Percentiles rank a stretch among this genome's conserved stretches.
phyloP scores from a whole-genome alignment of 1,140 invertebrate species.

The Megalonaias nervosa region DNA sequence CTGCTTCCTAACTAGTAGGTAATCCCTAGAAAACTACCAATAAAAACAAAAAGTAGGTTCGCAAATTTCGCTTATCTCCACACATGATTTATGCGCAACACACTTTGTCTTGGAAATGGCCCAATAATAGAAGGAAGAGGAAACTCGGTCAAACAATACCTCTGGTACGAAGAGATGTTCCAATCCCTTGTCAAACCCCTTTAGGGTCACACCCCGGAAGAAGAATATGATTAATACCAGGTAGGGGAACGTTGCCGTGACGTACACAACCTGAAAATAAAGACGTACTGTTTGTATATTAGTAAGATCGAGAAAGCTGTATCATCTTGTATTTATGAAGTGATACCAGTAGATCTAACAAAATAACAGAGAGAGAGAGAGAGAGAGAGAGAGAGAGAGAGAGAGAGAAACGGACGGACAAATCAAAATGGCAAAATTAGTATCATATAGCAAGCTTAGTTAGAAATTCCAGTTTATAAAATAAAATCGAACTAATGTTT shows the following conservation, averaged over 20 bases:
- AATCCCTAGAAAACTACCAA: too few relatives aligned
- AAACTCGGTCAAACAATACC: slow-evolving; percentile 33
- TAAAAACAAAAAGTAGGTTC: too few relatives aligned
- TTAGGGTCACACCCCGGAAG: slow-evolving; percentile 91
- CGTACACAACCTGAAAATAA: slow-evolving; percentile 86
- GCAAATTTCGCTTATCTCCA: too few relatives aligned
- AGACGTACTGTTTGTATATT: not conserved
- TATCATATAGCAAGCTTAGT: not conserved
- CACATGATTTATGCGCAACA: too few relatives aligned
- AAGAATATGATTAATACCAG: slow-evolving; percentile 96
- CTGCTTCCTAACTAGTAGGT: too few relatives aligned
- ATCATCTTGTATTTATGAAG: not conserved
- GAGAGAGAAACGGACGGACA: not conserved
- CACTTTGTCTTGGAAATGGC: too few relatives aligned
- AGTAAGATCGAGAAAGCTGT: not conserved
- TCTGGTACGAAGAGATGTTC: slow-evolving; percentile 92
- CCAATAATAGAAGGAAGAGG: too few relatives aligned
- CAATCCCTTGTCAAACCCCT: slow-evolving; percentile 91
- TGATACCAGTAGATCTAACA: not conserved
- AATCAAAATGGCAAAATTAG: not conserved
- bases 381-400: slow-evolving; percentile 2
- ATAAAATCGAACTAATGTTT: not conserved
- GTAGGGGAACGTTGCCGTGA: slow-evolving; percentile 97
- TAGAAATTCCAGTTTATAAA: not conserved
- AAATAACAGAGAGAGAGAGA: not conserved